A percentile compares a stretch with the other conserved stretches of the same genome.
These are phyloP conservation scores for Brachirus orientalis DNA, from an alignment of 2,113 vertebrate species.

Conservation along the genomic window DNA sequence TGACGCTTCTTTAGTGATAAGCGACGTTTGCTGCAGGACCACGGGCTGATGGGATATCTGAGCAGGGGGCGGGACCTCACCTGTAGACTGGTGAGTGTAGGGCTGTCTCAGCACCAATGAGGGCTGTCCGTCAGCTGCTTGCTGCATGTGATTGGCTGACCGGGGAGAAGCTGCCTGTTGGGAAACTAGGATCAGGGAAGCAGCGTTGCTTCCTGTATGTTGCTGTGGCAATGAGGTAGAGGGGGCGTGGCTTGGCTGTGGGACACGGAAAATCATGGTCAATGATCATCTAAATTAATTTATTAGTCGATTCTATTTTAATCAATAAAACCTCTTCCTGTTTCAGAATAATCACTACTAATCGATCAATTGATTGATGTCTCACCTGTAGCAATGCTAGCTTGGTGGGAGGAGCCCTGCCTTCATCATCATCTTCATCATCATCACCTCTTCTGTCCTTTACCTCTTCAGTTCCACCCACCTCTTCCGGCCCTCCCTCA, in stretches of 20 bases:
- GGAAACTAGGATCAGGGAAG: slow-evolving; percentile 46
- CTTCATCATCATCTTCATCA: slow-evolving; percentile 46
- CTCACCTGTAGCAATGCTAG: slow-evolving; percentile 67
- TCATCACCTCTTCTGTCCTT: slow-evolving; percentile 9
- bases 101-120: not conserved
- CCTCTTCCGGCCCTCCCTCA: not conserved
- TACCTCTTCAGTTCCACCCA: not conserved
- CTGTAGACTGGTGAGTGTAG: not conserved
- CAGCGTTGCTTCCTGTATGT: slow-evolving; percentile 20
- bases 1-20: not conserved
- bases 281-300: too few species aligned
- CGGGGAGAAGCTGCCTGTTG: slow-evolving; percentile 6
- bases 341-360: too few species aligned
- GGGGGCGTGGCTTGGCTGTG: slow-evolving; percentile 45
- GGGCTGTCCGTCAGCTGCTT: slow-evolving; percentile 10
- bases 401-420: slow-evolving; percentile 55
- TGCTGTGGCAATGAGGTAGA: slow-evolving; percentile 35
- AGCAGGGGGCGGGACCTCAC: not conserved
- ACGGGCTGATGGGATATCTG: slow-evolving; percentile 23
- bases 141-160: slow-evolving; percentile 34
- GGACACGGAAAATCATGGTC: not conserved
- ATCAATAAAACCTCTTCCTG: too few species aligned
- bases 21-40: not conserved
- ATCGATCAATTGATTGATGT: not conserved
- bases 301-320: too few species aligned